Evolutionary conservation across 2,888 invertebrate genomes (phyloP).

Genomic region (Autographa gamma): DNA sequence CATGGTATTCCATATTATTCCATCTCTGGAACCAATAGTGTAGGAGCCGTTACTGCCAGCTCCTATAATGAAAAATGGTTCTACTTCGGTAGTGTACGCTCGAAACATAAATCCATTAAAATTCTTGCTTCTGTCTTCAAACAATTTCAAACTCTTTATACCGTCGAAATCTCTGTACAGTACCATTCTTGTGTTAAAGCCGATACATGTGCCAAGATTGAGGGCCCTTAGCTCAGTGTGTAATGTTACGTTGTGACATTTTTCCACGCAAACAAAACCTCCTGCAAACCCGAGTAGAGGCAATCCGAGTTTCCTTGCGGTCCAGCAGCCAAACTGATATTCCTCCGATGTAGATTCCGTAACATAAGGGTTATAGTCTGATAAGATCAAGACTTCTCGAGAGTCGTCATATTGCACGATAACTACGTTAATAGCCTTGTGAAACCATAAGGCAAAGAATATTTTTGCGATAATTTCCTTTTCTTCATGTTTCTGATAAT

Average conservation of each 20-base stretch:
- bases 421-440: slow-evolving; percentile 71
- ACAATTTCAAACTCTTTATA: slow-evolving; percentile 60
- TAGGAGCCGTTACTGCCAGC: slow-evolving; percentile 67
- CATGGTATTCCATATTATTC: slow-evolving; percentile 77
- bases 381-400: slow-evolving; percentile 58
- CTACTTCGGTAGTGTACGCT: slow-evolving; percentile 66
- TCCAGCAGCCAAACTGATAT: slow-evolving; percentile 74
- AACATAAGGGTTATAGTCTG: slow-evolving; percentile 72
- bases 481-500: slow-evolving; percentile 64
- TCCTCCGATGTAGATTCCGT: slow-evolving; percentile 63
- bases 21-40: slow-evolving; percentile 73
- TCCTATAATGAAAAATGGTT: slow-evolving; percentile 71
- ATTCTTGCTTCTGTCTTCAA: slow-evolving; percentile 74
- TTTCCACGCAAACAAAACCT: slow-evolving; percentile 71
- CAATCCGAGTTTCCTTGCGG: slow-evolving; percentile 68
- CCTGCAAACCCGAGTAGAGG: slow-evolving; percentile 66
- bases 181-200: slow-evolving; percentile 65
- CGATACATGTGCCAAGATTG: slow-evolving; percentile 78
- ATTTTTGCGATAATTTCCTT: slow-evolving; percentile 66
- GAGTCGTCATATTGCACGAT: slow-evolving; percentile 70
- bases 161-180: slow-evolving; percentile 54
- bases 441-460: slow-evolving; percentile 78
- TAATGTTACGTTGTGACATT: slow-evolving; percentile 73
- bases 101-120: slow-evolving; percentile 73
- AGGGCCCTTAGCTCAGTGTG: slow-evolving; percentile 67